phyloP scores from a whole-genome alignment of 2,888 invertebrate species.

The Crocallis elinguaria region DNA sequence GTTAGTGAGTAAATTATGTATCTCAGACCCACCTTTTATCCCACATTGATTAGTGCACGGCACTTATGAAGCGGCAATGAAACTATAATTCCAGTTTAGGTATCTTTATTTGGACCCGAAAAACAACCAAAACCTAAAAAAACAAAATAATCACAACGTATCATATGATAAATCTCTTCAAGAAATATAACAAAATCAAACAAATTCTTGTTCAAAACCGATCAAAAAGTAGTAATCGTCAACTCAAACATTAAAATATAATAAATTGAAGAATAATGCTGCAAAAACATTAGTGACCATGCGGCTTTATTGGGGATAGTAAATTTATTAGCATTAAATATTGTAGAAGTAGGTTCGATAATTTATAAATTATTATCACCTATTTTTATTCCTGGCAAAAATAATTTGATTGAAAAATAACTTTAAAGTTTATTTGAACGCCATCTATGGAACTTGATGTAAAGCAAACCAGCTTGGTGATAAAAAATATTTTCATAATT shows the following conservation, averaged over 20 bases:
- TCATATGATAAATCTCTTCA: slow-evolving; percentile 9
- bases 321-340: slow-evolving; percentile 4
- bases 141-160: not conserved
- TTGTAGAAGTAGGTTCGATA: slow-evolving; percentile 40
- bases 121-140: slow-evolving; percentile 19
- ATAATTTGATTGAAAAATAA: not conserved
- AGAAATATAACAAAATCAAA: slow-evolving; percentile 19
- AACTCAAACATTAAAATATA: not conserved
- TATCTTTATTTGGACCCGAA: slow-evolving; percentile 22
- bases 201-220: not conserved
- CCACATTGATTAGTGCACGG: too few species aligned
- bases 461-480: slow-evolving; percentile 2
- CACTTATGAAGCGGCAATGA: too few species aligned
- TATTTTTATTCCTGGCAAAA: slow-evolving; percentile 27
- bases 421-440: too few species aligned
- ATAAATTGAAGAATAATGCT: not conserved
- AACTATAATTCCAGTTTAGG: slow-evolving; percentile 12
- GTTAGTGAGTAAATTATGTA: too few species aligned
- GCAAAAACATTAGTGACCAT: too few species aligned
- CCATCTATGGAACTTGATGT: too few species aligned
- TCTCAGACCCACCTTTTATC: too few species aligned
- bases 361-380: slow-evolving; percentile 48
- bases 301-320: not conserved
- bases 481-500: not conserved
- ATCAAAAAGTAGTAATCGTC: not conserved